phyloP scores from a whole-genome alignment of 2,797 vertebrate species.

The Enoplosus armatus region DNA sequence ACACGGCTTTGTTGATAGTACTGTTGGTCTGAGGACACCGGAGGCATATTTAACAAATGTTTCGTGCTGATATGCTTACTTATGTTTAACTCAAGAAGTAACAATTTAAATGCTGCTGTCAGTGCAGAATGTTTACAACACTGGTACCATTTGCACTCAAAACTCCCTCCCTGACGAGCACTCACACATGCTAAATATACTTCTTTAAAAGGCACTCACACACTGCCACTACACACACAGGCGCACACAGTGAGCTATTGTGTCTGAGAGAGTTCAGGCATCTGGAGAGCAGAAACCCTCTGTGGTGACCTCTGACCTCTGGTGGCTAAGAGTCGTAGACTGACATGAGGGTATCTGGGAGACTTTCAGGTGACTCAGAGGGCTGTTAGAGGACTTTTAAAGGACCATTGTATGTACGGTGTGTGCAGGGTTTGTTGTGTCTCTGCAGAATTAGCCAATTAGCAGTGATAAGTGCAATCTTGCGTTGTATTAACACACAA shows the following conservation, averaged over 20 bases:
- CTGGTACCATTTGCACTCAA: constrained; percentile 22
- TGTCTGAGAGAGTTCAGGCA: constrained; percentile 78
- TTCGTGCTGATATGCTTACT: constrained; percentile 38
- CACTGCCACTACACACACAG: constrained; percentile 50
- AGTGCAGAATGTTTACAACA: constrained; percentile 57
- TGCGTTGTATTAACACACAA: neutral
- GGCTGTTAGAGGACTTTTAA: constrained; percentile 46
- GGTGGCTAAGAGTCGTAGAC: constrained; percentile 62
- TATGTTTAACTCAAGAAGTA: constrained; percentile 28
- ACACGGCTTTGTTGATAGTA: constrained; percentile 52
- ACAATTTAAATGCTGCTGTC: constrained; percentile 19
- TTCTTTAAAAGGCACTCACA: constrained; percentile 56
- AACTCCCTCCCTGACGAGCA: constrained; percentile 18
- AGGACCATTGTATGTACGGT: constrained; percentile 35
- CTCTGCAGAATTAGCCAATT: constrained; percentile 12
- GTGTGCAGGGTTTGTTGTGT: constrained; percentile 30
- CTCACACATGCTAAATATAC: constrained; percentile 73
- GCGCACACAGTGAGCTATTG: constrained; percentile 77
- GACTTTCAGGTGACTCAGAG: constrained; percentile 72
- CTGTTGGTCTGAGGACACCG: constrained; percentile 43
- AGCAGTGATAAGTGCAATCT: constrained; percentile 8
- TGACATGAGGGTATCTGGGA: constrained; percentile 62
- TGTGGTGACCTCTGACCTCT: constrained; percentile 71
- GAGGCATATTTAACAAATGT: constrained; percentile 50
- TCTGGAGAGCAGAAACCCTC: constrained; percentile 82